Evolutionary conservation across 2,113 vertebrate genomes (phyloP), one percentile per base, ranked within the genome.

Genomic region (Hyla sarda): DNA sequence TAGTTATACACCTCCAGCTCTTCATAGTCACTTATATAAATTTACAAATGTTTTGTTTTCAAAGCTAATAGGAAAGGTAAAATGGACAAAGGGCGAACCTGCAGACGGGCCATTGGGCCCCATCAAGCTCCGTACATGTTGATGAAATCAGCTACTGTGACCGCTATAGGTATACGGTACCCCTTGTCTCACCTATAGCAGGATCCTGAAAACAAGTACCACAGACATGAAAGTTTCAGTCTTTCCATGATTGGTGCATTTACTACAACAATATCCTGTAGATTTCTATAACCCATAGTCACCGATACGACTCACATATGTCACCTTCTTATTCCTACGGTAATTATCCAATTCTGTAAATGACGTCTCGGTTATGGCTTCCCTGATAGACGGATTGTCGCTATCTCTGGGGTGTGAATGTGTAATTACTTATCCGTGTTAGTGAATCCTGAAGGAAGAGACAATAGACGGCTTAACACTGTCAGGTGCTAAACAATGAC

Each of bases 301-400:
- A 16, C 13, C 19, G 76, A 23, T 11, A 32, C 41, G 54, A 62
- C 34, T 80, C 23, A 30, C 12, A 3, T 6, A 76, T 76, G 54
- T 80, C 21, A 4, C 23, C 5, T 34, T 80, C 5, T 23, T 14
- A 60, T 45, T 80, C 23, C 13, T 9, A 11, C 9, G n/a, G 37
- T 21, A 80, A 80, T 80, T 60, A 80, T 60, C 2, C 54, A 13
- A 23, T 45, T 60, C 19, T 50, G 72, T 74, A 13, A 47, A 73
- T 47, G 37, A 47, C 11, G 75, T 34, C 19, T 17, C 52, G 34
- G 76, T 79, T 79, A 58, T 79, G 76, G 58, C 52, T 58, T 23
- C 3, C 13, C 17, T 58, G 52, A 79, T 79, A 79, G 76, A 79
- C 52, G 13, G 77, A n/a, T 62, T 80, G 77, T 80, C 77, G 16